A percentile compares a stretch with the other conserved stretches of the same genome.
Evolutionary conservation across 2,797 vertebrate species (phyloP).

Genomic region (Aselliscus stoliczkanus): DNA sequence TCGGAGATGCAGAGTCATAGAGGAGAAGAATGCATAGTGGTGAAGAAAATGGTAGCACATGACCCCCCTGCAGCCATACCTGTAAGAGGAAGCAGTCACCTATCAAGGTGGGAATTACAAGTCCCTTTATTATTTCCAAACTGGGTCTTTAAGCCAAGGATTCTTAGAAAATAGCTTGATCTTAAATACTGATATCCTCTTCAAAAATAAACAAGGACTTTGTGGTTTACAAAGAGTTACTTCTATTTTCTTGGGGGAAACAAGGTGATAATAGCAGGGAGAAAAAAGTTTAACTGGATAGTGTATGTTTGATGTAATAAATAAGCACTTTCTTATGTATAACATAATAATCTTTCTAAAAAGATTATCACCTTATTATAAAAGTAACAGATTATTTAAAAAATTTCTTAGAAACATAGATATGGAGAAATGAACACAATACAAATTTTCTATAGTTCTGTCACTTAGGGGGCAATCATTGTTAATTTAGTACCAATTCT

Average conservation of each 20-base stretch:
- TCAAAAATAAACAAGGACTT: not conserved
- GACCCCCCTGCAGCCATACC: not conserved
- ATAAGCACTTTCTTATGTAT: not conserved
- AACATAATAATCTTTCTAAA: not conserved
- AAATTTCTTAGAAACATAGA: not conserved
- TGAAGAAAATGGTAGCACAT: rapidly evolving
- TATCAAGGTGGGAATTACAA: not conserved
- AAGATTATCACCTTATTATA: not conserved
- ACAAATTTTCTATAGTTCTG: not conserved
- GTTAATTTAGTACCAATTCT: not conserved
- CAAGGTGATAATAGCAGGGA: not conserved
- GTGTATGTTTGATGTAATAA: not conserved
- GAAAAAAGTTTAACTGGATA: not conserved
- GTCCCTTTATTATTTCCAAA: not conserved
- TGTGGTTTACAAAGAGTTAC: not conserved
- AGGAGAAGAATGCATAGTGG: not conserved
- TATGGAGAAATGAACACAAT: not conserved
- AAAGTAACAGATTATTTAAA: not conserved
- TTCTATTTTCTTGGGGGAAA: not conserved
- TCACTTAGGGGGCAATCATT: not conserved
- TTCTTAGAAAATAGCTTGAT: not conserved
- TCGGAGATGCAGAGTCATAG: not conserved
- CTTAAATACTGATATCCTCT: not conserved
- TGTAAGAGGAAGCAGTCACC: not conserved
- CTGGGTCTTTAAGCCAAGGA: not conserved